Evolutionary conservation across 1,140 invertebrate genomes (phyloP).

Genomic region (Cataglyphis hispanica): DNA sequence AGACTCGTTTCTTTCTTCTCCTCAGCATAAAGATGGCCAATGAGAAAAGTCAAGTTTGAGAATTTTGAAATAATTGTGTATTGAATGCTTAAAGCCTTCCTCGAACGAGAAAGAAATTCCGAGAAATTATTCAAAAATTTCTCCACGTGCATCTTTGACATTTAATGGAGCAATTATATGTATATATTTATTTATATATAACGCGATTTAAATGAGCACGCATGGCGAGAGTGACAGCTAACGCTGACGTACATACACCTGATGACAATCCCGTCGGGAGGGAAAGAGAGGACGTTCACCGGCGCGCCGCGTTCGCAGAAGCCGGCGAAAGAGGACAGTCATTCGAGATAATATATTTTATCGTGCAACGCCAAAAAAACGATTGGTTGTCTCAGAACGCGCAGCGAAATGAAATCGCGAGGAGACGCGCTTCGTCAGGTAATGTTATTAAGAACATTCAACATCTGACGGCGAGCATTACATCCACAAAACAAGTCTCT

Average conservation of each 20-base stretch:
- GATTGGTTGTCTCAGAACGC: constrained; percentile 22
- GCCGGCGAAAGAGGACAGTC: constrained; percentile 64
- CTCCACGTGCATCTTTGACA: not conserved
- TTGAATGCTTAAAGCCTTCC: not conserved
- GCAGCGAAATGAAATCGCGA: constrained; percentile 64
- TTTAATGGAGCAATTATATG: not conserved
- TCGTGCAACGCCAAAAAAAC: constrained; percentile 43
- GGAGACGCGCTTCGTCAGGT: constrained; percentile 6
- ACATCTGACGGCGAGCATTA: constrained; percentile 49
- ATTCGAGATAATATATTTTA: constrained; percentile 74
- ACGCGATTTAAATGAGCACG: not conserved
- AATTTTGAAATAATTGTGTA: not conserved
- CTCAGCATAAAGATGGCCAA: too few relatives aligned
- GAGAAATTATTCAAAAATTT: not conserved
- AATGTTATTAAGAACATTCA: constrained; percentile 45
- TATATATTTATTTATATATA: constrained; percentile 11
- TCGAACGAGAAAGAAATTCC: not conserved
- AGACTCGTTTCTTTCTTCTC: not conserved
- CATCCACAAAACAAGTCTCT: not conserved
- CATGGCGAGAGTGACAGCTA: constrained; percentile 27
- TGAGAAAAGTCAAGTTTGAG: too few relatives aligned
- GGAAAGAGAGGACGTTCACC: constrained; percentile 61
- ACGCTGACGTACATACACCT: constrained; percentile 55
- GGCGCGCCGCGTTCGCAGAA: constrained; percentile 58
- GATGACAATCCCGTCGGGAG: constrained; percentile 33